A percentile compares a stretch with the other conserved stretches of the same genome.
Evolutionary conservation across 2,113 vertebrate genomes (phyloP).

Genomic region (Centropus unirufus): DNA sequence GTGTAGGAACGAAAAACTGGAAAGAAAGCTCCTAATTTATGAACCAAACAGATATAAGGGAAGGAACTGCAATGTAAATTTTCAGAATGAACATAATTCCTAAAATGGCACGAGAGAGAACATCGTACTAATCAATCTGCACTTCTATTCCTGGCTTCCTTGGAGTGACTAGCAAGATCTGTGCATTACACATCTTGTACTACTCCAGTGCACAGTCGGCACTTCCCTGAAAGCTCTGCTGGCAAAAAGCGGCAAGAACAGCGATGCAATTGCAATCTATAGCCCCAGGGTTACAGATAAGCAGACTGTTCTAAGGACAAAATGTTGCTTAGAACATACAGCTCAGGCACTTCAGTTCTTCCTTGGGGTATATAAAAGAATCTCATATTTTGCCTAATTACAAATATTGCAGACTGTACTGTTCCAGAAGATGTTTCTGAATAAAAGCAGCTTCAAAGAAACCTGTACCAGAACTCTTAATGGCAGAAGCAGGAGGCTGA

Average conservation of each 20-base stretch:
- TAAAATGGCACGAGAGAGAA: background rate
- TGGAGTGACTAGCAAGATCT: accelerated
- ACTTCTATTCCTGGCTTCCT: background rate
- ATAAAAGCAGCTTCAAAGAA: background rate
- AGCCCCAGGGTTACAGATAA: background rate
- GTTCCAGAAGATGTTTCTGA: background rate
- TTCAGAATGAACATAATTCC: background rate
- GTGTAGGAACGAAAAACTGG: background rate
- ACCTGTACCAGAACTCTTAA: background rate
- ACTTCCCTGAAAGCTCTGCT: background rate
- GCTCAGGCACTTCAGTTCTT: background rate
- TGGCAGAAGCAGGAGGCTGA: no score
- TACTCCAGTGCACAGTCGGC: background rate
- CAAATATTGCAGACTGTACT: background rate
- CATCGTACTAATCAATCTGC: accelerated
- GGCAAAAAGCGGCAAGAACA: background rate
- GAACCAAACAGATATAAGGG: background rate
- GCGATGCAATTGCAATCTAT: accelerated
- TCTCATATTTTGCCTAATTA: background rate
- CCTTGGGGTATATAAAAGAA: background rate
- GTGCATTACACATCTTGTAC: no score
- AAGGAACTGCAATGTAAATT: background rate
- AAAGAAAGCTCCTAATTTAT: background rate
- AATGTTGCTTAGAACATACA: background rate
- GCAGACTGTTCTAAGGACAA: background rate